A percentile compares a stretch with the other conserved stretches of the same genome.
Conservation (phyloP, 2,113 vertebrate genomes). For the Narcine bancroftii region DNA sequence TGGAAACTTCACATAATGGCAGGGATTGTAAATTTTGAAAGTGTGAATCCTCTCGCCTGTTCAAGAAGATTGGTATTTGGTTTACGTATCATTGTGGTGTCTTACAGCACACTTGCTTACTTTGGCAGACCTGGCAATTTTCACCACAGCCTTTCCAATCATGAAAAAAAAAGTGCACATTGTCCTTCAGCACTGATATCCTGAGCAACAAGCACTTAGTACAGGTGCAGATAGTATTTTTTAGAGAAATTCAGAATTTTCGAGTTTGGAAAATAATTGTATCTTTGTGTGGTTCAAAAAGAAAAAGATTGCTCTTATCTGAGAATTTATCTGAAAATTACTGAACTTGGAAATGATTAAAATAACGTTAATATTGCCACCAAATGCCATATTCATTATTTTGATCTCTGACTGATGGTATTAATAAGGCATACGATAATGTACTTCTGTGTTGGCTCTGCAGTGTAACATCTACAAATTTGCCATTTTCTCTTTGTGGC, state of each 20-base stretch:
- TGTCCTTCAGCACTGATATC: neutral
- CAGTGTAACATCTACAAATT: neutral
- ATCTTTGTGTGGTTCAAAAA: slow-evolving; percentile 1
- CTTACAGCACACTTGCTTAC: neutral
- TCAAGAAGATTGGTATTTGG: neutral
- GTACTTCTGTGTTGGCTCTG: neutral
- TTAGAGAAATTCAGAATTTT: neutral
- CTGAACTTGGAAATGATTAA: too few species aligned
- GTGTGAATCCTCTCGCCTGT: neutral
- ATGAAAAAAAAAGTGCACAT: neutral
- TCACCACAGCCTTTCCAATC: neutral
- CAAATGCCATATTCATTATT: neutral
- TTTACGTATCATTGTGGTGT: neutral
- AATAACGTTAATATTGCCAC: neutral
- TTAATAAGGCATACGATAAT: neutral
- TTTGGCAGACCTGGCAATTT: slow-evolving; percentile 1
- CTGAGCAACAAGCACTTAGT: neutral
- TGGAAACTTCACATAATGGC: neutral
- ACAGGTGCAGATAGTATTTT: neutral
- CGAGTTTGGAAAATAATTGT: neutral
- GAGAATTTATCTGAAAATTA: neutral
- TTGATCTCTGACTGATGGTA: slow-evolving; percentile 2
- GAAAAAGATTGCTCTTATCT: neutral
- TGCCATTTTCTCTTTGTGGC: slow-evolving; percentile 13
- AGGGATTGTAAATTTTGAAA: neutral